These are phyloP conservation scores for Aegotheles bennettii DNA, from an alignment of 2,113 vertebrate species.

Conservation along the genomic window DNA sequence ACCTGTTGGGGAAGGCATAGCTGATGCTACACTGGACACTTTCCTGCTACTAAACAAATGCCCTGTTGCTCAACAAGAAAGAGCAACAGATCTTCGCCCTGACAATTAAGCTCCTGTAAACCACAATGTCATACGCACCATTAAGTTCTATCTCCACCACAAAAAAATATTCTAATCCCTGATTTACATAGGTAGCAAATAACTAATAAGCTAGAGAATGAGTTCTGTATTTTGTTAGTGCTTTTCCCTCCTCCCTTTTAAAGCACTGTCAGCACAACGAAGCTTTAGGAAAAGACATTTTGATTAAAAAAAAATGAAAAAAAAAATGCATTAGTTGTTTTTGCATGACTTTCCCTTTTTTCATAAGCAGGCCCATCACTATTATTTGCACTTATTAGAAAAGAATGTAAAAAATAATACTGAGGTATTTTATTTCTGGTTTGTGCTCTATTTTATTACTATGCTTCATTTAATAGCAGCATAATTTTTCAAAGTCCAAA, in stretches of 20 bases:
- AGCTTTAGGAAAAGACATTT: neutral
- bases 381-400: neutral
- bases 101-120: neutral
- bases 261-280: neutral
- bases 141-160: neutral
- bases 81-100: neutral
- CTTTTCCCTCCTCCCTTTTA: neutral
- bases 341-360: neutral
- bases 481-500: neutral
- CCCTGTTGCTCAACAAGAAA: neutral
- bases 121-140: neutral
- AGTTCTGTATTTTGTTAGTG: neutral
- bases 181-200: neutral
- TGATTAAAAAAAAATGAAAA: neutral
- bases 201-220: neutral
- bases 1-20: conserved; percentile 7
- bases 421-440: neutral
- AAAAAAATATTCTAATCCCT: neutral
- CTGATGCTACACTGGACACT: neutral
- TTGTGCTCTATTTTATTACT: neutral
- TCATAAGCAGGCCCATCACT: neutral
- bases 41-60: neutral
- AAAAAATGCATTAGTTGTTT: neutral
- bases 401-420: neutral
- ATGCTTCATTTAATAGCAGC: neutral